These are phyloP conservation scores for Trachelus troglodyta DNA, from an alignment of 2,888 invertebrate species.

Conservation along the genomic window DNA sequence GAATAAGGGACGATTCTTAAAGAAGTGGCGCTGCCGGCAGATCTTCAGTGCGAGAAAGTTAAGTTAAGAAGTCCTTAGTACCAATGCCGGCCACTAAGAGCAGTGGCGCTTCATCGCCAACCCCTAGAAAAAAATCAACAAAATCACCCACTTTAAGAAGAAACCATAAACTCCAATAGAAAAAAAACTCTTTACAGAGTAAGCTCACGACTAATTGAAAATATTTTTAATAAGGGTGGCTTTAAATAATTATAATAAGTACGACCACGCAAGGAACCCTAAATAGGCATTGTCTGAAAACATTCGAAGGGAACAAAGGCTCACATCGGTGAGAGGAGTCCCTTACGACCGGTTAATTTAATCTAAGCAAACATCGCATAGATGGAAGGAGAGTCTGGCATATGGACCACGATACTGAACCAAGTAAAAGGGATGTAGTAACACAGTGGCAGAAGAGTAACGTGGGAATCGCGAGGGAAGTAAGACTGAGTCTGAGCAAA, in stretches of 20 bases:
- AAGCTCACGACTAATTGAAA: not conserved
- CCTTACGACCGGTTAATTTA: slow-evolving; percentile 61
- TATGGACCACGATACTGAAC: slow-evolving; percentile 14
- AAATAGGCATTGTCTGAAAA: not conserved
- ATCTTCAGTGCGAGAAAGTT: slow-evolving; percentile 41
- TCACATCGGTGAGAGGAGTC: not conserved
- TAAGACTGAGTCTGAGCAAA: not conserved
- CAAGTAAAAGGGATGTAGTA: not conserved
- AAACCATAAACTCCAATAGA: not conserved
- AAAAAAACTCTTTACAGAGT: not conserved
- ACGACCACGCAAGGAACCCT: not conserved
- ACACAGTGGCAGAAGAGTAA: not conserved
- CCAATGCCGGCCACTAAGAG: slow-evolving; percentile 37
- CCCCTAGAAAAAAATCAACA: not conserved
- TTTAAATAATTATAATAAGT: not conserved
- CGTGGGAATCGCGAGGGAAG: not conserved
- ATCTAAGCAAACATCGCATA: slow-evolving; percentile 64
- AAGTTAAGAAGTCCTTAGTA: slow-evolving; percentile 50
- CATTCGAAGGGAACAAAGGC: not conserved
- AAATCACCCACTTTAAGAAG: not conserved
- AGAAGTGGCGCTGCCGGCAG: slow-evolving; percentile 57
- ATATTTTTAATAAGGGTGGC: not conserved
- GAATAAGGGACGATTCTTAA: slow-evolving; percentile 59
- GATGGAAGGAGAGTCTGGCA: slow-evolving; percentile 57
- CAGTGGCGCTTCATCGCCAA: slow-evolving; percentile 43